Conservation (phyloP, 2,888 invertebrate species). For the Siphlonurus alternatus region DNA sequence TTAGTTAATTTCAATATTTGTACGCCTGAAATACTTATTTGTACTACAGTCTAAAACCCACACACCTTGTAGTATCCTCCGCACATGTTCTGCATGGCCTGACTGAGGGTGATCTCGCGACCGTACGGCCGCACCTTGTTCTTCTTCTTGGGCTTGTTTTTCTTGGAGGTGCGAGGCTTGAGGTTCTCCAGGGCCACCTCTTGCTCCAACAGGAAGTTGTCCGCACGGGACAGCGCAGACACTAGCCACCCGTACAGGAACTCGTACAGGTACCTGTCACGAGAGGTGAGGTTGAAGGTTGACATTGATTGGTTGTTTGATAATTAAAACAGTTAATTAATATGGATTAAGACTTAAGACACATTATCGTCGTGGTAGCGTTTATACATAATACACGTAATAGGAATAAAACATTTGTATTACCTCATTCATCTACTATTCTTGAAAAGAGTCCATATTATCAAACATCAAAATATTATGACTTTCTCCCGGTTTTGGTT, state of each 20-base stretch:
- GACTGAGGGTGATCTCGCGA: slow-evolving; percentile 71
- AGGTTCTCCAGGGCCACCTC: slow-evolving; percentile 38
- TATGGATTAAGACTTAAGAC: too few species aligned
- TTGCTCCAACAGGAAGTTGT: slow-evolving; percentile 62
- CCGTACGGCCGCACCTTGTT: slow-evolving; percentile 52
- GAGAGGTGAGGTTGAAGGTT: slow-evolving; percentile 11
- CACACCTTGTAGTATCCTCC: slow-evolving; percentile 84
- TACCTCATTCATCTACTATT: too few species aligned
- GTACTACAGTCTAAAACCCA: not conserved
- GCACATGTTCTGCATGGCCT: slow-evolving; percentile 85
- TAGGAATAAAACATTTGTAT: too few species aligned
- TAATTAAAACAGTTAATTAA: too few species aligned
- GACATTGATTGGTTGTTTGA: too few species aligned
- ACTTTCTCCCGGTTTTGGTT: too few species aligned
- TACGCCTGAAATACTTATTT: not conserved
- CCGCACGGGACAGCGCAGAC: slow-evolving; percentile 78
- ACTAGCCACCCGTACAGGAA: slow-evolving; percentile 87
- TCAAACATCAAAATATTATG: too few species aligned
- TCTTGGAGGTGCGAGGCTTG: slow-evolving; percentile 28
- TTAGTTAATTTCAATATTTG: not conserved
- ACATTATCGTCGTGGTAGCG: too few species aligned
- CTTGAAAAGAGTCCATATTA: too few species aligned
- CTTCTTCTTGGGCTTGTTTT: slow-evolving; percentile 41
- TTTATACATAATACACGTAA: too few species aligned
- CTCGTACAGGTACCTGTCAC: slow-evolving; percentile 75